phyloP scores from a whole-genome alignment of 2,797 vertebrate species.

The Calcarius lapponicus region DNA sequence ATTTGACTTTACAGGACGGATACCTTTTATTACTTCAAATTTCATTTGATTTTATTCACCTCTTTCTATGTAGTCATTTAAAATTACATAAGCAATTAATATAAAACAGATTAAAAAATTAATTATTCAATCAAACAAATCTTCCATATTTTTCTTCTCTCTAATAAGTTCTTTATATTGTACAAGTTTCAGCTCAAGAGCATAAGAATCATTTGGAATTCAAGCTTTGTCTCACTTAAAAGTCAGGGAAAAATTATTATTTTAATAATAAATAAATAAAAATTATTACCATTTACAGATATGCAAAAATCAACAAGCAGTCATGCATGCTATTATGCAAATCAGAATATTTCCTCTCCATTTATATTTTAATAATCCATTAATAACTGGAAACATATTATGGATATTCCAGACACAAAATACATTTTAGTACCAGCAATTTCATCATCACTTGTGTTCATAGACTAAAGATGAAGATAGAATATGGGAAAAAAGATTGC shows the following conservation, averaged over 20 bases:
- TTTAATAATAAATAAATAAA: slow-evolving; percentile 22
- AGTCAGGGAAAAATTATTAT: slow-evolving; percentile 37
- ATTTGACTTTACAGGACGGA: slow-evolving; percentile 45
- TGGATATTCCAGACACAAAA: neutral
- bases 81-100: slow-evolving; percentile 68
- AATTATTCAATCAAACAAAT: slow-evolving; percentile 64
- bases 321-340: slow-evolving; percentile 53
- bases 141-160: slow-evolving; percentile 14
- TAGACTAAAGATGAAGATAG: neutral
- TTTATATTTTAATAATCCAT: slow-evolving; percentile 15
- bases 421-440: neutral
- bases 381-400: neutral
- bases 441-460: neutral
- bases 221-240: slow-evolving; percentile 58
- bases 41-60: slow-evolving; percentile 53
- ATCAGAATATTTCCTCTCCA: neutral
- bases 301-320: slow-evolving; percentile 13
- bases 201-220: slow-evolving; percentile 43
- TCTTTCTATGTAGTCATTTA: slow-evolving; percentile 55
- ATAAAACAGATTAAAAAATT: slow-evolving; percentile 65
- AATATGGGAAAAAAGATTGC: neutral
- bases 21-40: slow-evolving; percentile 63
- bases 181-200: slow-evolving; percentile 35
- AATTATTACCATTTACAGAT: slow-evolving; percentile 12
- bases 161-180: slow-evolving; percentile 18